Evolutionary conservation across 2,113 vertebrate species (phyloP), one percentile per base, ranked within the genome.

Genomic region (Xenopus borealis): DNA sequence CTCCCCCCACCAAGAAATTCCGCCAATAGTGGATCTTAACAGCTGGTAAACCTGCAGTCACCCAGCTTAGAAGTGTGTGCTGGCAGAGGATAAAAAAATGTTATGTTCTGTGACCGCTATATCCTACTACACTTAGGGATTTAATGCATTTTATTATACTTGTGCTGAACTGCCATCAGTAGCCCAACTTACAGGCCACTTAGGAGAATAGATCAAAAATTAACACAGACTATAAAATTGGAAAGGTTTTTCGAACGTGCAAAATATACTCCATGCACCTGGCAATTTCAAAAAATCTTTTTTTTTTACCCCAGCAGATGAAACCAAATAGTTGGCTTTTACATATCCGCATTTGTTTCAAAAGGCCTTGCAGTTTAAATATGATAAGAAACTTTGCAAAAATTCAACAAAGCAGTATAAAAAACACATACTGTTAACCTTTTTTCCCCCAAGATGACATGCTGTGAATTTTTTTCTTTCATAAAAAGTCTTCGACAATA

Each of bases 301-400:
- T 82, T 85, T 76, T 85, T 84, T 82, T 62, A 72, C 86, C 79
- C 79, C 79, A 90, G 88, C 86, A 91, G 91, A 90, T 85, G 85
- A 88, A 88, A 88, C 86, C 89, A 86, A 91, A 86, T 87, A 88
- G 83, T 89, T 84, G 86, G 79, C 90, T 91, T 85, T 87, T 81
- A 17, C 85, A 88, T 75, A 83, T 83, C 91, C 83, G 17, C 7
- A 55, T 85, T 90, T 88, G 83, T 91, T 92, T 90, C 92, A 94
- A 95, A 96, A 95, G 90, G 90, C 91, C 94, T 93, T 90, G 94
- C 87, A 93, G 88, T 90, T 83, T 94, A 97, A 92, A 90, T 93
- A 94, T 93, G 84, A 91, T 93, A 95, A 85, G 91, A 96, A 97
- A 96, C 93, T 89, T 95, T 91, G 93, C 92, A 96, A 97, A 97